Base-by-base conservation (phyloP, 2,888 invertebrate genomes). In the Sipha maydis region DNA sequence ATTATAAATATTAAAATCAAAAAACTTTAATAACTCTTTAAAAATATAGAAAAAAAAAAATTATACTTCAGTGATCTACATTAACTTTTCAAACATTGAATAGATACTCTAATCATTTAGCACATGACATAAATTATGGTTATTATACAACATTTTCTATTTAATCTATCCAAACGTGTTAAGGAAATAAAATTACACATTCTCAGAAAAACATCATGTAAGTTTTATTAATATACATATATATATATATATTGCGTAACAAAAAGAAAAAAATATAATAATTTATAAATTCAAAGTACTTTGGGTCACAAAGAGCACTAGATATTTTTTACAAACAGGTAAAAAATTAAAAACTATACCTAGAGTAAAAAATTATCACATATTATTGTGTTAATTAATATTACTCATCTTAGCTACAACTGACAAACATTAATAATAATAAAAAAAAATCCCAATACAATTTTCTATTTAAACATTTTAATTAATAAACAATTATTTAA, bases 351-450 rank as follows among this genome's bases (percentile, higher is more conserved):
- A 61, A 38, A 85, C 28, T 77, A 85, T 76, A 67, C 41, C 83
- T 83, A 83, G n/a, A 34, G 25, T 75, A 25, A 56, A n/a, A 83
- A 34, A 73, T 69, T 80, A 80, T 82, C 83, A 83, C 83, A 83
- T 73, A 28, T 17, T 28, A 31, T 28, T 71, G 71, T 71, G n/a
- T 28, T 71, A 14, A 69, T 28, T 28, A 28, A 19, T 56, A 56
- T 83, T 56, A 75, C n/a, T 73, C n/a, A 2, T 54, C 25, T 75
- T 34, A 25, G 56, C 73, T 75, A 75, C 7, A 17, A 17, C 48
- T 83, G 82, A 67, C 25, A 21, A 3, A 38, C 61, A 25, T 34
- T 61, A 21, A 5, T 25, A 17, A 9, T 48, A 14, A 3, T 14
- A 14, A n/a, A 76, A 61, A 61, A 78, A 28, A 28, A 34, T 3